Percentiles rank a stretch among this genome's conserved stretches.
phyloP scores from a whole-genome alignment of 2,888 invertebrate genomes.

The Alloplasta piceator region DNA sequence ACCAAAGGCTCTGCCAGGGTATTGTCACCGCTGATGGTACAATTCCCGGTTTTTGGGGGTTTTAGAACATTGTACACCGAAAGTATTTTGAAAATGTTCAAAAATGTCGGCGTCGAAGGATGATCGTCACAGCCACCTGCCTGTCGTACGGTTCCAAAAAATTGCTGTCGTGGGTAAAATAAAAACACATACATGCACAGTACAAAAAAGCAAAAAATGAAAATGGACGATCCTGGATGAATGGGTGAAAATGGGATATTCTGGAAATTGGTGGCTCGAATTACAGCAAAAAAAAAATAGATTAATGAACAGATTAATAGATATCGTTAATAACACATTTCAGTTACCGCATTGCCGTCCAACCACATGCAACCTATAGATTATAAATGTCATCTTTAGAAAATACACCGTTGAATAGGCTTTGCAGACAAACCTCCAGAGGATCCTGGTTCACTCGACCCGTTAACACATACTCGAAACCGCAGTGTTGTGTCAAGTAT shows the following conservation, averaged over 20 bases:
- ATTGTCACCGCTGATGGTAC: not conserved
- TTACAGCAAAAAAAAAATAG: not conserved
- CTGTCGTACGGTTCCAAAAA: constrained; percentile 27
- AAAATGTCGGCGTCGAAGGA: constrained; percentile 4
- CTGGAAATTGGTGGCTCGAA: not conserved
- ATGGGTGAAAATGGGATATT: not conserved
- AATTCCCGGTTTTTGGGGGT: not conserved
- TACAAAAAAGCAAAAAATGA: not conserved
- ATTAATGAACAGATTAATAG: not conserved
- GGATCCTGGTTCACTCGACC: constrained; percentile 67
- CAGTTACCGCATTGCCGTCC: constrained; percentile 12
- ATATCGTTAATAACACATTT: not conserved
- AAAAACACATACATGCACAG: constrained; percentile 1
- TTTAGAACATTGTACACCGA: constrained; percentile 25
- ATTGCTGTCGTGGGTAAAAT: constrained; percentile 15
- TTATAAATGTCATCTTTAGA: constrained; percentile 13
- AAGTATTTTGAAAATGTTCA: constrained; percentile 25
- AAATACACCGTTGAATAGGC: not conserved
- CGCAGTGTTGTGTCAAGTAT: constrained; percentile 51
- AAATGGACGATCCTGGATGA: not conserved
- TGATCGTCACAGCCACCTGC: constrained; percentile 16
- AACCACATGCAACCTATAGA: constrained; percentile 10
- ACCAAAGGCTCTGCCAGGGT: too few species aligned
- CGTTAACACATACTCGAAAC: constrained; percentile 61
- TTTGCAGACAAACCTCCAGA: constrained; percentile 56